These are phyloP conservation scores for Polyommatus icarus DNA, from an alignment of 2,888 invertebrate species.

Conservation along the genomic window DNA sequence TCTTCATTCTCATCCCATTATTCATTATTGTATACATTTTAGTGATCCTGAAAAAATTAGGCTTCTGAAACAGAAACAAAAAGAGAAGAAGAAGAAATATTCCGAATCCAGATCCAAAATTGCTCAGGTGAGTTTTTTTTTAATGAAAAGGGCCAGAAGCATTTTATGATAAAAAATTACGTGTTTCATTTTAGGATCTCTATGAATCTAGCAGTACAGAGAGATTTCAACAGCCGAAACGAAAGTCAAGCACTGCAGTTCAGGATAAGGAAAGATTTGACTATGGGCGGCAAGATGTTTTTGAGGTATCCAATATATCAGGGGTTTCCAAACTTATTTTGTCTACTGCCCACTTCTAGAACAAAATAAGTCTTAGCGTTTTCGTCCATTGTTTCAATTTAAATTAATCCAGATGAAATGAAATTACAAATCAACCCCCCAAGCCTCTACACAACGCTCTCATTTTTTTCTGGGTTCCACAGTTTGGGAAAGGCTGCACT, in stretches of 20 bases:
- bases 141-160: neutral
- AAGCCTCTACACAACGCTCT: too few relatives aligned
- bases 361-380: too few relatives aligned
- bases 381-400: too few relatives aligned
- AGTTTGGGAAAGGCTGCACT: too few relatives aligned
- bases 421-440: too few relatives aligned
- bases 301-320: conserved; percentile 32
- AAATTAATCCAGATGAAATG: too few relatives aligned
- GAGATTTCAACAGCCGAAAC: conserved; percentile 39
- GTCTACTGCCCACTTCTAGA: too few relatives aligned
- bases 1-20: too few relatives aligned
- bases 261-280: conserved; percentile 36
- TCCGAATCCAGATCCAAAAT: conserved; percentile 47
- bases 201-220: conserved; percentile 53
- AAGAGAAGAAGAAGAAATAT: conserved; percentile 51
- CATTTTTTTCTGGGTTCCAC: too few relatives aligned
- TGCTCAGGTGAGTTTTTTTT: conserved; percentile 47
- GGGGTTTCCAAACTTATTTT: too few relatives aligned
- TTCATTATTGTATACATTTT: conserved; percentile 32
- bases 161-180: too few relatives aligned
- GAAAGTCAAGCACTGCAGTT: conserved; percentile 36
- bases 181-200: conserved; percentile 45
- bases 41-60: conserved; percentile 64
- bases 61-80: conserved; percentile 52
- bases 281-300: conserved; percentile 30